Percentiles rank a stretch among this genome's conserved stretches.
These are phyloP conservation scores for Saguinus midas DNA, from an alignment of 2,113 vertebrate genomes.

Conservation along the genomic window DNA sequence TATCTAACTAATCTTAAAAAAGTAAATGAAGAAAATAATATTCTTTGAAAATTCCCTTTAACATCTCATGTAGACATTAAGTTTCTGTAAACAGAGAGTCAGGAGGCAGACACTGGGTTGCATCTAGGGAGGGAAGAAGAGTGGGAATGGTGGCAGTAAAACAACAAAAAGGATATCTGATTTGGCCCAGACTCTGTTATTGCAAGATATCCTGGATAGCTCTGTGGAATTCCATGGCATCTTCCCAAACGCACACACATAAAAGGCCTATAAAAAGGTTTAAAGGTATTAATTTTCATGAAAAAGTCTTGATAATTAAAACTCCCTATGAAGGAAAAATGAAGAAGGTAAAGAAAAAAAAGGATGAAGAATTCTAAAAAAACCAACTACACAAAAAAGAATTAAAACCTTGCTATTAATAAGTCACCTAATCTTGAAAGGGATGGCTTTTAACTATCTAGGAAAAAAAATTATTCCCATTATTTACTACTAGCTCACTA, in stretches of 20 bases:
- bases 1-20: neutral
- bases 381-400: neutral
- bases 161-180: neutral
- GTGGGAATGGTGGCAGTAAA: too few species aligned
- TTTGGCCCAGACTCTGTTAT: neutral
- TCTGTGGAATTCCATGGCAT: constrained; percentile 8
- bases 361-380: too few species aligned
- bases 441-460: neutral
- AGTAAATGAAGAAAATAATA: neutral
- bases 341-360: too few species aligned
- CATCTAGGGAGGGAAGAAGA: too few species aligned
- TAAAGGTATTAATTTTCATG: neutral
- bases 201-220: neutral
- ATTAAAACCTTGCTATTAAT: neutral
- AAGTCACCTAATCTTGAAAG: neutral
- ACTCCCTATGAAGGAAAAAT: neutral
- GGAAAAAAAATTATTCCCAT: neutral
- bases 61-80: neutral
- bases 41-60: constrained; percentile 5
- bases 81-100: neutral
- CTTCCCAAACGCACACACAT: neutral
- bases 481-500: neutral
- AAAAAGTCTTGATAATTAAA: neutral
- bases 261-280: neutral
- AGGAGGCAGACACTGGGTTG: too few species aligned